phyloP scores from a whole-genome alignment of 2,113 vertebrate species.

The Oreotrochilus melanogaster region DNA sequence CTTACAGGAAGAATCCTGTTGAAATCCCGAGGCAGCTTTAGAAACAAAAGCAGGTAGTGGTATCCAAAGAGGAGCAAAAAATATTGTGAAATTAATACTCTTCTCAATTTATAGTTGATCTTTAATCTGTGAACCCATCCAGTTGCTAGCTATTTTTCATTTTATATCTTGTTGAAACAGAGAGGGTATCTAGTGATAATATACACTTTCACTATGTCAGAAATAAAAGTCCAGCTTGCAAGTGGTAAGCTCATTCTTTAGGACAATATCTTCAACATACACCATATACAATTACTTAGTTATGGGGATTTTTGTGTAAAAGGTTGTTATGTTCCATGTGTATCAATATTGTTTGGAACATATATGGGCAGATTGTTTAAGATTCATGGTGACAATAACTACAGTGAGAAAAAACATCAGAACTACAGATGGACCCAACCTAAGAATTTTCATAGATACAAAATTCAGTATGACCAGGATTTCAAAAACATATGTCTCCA shows the following conservation, averaged over 20 bases:
- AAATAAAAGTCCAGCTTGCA: not conserved
- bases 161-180: slow-evolving; percentile 18
- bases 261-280: not conserved
- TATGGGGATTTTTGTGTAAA: not conserved
- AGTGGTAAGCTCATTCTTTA: not conserved
- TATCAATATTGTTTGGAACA: not conserved
- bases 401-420: not conserved
- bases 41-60: slow-evolving; percentile 45
- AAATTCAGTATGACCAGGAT: accelerated
- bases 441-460: not conserved
- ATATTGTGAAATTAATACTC: slow-evolving; percentile 18
- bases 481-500: not conserved
- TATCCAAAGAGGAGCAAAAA: slow-evolving; percentile 29
- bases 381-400: not conserved
- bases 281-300: not conserved
- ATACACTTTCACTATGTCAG: not conserved
- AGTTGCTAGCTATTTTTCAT: not conserved
- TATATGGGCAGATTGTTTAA: not conserved
- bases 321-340: not conserved
- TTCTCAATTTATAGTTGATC: slow-evolving; percentile 4
- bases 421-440: not conserved
- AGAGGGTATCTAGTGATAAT: not conserved
- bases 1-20: slow-evolving; percentile 25
- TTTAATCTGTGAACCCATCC: not conserved
- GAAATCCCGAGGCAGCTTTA: slow-evolving; percentile 55